phyloP scores from a whole-genome alignment of 2,113 vertebrate genomes.

The Clarias batrachus region DNA sequence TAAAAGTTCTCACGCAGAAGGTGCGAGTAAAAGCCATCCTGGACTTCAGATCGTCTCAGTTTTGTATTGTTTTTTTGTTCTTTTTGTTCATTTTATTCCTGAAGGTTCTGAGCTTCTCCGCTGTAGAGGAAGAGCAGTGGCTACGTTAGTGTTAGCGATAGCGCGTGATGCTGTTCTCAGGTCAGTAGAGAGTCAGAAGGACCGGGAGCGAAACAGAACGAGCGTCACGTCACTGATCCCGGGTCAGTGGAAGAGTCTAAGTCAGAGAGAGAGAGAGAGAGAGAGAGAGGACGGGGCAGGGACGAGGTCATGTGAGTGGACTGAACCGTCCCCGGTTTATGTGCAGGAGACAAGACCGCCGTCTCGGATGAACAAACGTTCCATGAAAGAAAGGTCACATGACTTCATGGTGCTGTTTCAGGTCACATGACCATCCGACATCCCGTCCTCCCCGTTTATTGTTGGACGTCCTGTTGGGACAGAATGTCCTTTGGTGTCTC shows the following conservation, averaged over 20 bases:
- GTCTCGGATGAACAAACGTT: not conserved
- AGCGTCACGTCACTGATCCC: not conserved
- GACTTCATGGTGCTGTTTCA: constrained; percentile 11
- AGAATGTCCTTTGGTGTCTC: constrained; percentile 39
- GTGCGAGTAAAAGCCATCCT: not conserved
- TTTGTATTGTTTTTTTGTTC: not conserved
- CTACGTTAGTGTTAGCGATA: not conserved
- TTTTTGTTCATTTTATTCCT: not conserved
- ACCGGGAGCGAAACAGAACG: not conserved
- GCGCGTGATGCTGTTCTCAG: not conserved
- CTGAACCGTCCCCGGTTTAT: not conserved
- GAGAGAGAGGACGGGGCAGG: too few relatives aligned
- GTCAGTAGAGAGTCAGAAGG: not conserved
- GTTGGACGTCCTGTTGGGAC: constrained; percentile 47
- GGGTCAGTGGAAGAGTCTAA: not conserved
- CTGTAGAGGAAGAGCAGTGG: constrained; percentile 10
- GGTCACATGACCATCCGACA: constrained; percentile 36
- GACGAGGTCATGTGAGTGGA: not conserved
- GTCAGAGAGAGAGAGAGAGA: too few relatives aligned
- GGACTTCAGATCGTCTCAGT: not conserved
- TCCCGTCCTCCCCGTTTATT: not conserved
- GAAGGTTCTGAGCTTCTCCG: not conserved
- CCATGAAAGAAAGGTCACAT: constrained; percentile 47
- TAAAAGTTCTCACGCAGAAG: not conserved
- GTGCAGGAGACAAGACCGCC: not conserved